These are phyloP conservation scores for Cephus nigrinus DNA, from an alignment of 2,888 invertebrate species.

Conservation along the genomic window DNA sequence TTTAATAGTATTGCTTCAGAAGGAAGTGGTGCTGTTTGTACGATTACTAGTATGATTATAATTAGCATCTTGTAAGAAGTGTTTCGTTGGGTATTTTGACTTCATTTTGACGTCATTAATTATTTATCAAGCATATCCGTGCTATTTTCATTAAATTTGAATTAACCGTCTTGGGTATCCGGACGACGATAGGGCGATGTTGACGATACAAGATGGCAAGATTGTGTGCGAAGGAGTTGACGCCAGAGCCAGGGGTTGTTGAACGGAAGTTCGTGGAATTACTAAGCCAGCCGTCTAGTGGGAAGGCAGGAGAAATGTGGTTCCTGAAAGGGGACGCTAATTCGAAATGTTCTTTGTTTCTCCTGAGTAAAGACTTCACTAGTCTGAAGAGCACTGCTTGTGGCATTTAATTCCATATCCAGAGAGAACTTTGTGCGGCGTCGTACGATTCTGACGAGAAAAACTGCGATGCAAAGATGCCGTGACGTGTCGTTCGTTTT, in stretches of 20 bases:
- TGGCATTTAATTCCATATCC: constrained; percentile 2
- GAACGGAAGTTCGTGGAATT: not conserved
- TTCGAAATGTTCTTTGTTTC: constrained; percentile 1
- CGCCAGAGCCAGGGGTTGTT: not conserved
- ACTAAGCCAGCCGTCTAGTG: not conserved
- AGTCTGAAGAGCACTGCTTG: not conserved
- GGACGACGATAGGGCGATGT: not conserved
- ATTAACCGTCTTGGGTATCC: not conserved
- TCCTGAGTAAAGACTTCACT: not conserved
- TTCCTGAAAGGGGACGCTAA: not conserved
- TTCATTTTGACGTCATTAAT: not conserved
- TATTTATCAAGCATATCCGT: not conserved
- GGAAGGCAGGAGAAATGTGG: not conserved
- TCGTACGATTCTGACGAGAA: not conserved
- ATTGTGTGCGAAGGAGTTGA: not conserved
- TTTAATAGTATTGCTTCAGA: too few species aligned
- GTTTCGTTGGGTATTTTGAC: not conserved
- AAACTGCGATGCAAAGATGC: not conserved
- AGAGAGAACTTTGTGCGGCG: not conserved
- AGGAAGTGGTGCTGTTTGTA: too few species aligned
- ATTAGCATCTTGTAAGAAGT: too few species aligned
- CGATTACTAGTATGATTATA: too few species aligned
- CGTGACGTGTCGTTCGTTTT: not conserved
- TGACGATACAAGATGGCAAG: not conserved
- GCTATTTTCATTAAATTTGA: not conserved